Evolutionary conservation across 2,113 vertebrate genomes (phyloP).

Genomic region (Athene cunicularia): DNA sequence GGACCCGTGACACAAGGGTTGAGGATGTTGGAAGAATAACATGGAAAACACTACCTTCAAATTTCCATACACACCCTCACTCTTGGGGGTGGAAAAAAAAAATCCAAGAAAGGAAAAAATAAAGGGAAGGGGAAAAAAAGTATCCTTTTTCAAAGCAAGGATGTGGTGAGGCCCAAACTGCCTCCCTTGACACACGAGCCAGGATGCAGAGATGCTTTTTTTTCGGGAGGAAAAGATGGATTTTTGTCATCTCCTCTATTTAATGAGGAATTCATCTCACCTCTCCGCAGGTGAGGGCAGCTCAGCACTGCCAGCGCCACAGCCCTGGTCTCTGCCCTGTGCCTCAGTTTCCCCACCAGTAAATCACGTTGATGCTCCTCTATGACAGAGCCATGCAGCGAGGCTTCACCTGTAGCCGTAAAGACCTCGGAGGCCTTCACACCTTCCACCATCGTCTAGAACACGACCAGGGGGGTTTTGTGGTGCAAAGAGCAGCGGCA

Average conservation of each 20-base stretch:
- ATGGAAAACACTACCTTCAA: neutral
- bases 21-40: neutral
- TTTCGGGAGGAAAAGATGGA: neutral
- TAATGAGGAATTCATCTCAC: neutral
- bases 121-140: neutral
- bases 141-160: conserved; percentile 37
- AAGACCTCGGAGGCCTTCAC: neutral
- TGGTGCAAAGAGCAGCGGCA: neutral
- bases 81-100: neutral
- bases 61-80: neutral
- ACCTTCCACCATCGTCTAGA: neutral
- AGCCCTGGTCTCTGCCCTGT: fast-evolving
- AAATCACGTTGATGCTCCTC: neutral
- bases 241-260: neutral
- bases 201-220: neutral
- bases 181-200: neutral
- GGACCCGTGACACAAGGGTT: neutral
- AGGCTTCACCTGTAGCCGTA: neutral
- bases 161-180: neutral
- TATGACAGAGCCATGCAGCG: fast-evolving
- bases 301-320: neutral
- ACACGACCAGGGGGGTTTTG: fast-evolving
- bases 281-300: neutral
- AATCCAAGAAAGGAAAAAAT: neutral
- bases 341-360: neutral